These are phyloP conservation scores for Cephus runcator DNA, from an alignment of 2,888 invertebrate genomes.

Conservation along the genomic window DNA sequence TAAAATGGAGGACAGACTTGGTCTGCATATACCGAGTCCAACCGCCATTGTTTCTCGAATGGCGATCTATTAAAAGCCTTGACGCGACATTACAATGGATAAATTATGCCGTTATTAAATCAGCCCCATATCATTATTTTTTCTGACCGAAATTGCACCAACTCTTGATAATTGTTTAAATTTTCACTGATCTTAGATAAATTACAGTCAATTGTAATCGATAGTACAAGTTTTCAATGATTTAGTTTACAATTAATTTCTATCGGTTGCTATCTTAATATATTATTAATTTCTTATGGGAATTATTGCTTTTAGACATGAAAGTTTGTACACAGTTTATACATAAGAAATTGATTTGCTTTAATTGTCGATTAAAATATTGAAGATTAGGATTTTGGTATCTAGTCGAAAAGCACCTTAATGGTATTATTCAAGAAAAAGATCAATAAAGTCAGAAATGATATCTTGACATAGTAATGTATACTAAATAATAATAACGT, in stretches of 20 bases:
- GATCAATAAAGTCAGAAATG: background rate
- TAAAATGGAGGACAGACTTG: conserved; percentile 31
- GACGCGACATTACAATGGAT: background rate
- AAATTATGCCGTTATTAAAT: background rate
- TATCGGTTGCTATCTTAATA: too few relatives aligned
- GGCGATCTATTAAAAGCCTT: background rate
- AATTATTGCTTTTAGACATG: too few relatives aligned
- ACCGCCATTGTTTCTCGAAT: background rate
- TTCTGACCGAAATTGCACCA: background rate
- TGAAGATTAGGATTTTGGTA: background rate
- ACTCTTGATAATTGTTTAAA: background rate
- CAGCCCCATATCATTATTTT: background rate
- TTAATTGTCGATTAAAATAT: background rate
- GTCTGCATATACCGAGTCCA: background rate
- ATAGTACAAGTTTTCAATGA: background rate
- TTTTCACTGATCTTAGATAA: background rate
- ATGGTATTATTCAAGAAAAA: background rate
- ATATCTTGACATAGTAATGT: background rate
- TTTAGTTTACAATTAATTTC: too few relatives aligned
- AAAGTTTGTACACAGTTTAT: too few relatives aligned
- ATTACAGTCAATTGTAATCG: background rate
- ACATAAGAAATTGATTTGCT: too few relatives aligned
- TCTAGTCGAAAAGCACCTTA: background rate
- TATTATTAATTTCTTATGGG: too few relatives aligned
- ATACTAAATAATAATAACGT: background rate